Evolutionary conservation across 30 jellyfish, hydroid and myxozoan species (phyloP).

Genomic region (Aurelia coerulea): DNA sequence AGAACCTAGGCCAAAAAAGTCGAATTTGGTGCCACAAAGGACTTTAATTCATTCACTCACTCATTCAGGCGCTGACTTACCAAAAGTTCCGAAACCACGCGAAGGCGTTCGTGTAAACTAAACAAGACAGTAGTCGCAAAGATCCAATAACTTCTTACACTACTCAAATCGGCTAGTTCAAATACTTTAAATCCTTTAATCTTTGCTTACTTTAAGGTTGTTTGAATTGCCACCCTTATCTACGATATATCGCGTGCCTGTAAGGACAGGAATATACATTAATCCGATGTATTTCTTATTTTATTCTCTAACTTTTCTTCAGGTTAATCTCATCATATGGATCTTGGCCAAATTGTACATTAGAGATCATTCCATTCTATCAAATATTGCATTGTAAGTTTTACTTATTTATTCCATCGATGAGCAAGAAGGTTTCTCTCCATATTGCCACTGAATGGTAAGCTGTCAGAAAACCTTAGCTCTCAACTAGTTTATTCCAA

Average conservation of each 20-base stretch:
- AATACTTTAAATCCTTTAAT: slow-evolving; percentile 20
- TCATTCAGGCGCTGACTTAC: too few relatives aligned
- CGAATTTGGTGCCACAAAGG: too few relatives aligned
- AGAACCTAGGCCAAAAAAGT: too few relatives aligned
- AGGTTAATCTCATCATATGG: background rate
- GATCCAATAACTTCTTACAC: background rate
- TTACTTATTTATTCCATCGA: too few relatives aligned
- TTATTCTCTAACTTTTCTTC: background rate
- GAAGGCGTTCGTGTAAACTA: too few relatives aligned
- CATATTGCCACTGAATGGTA: background rate
- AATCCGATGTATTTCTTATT: slow-evolving; percentile 26
- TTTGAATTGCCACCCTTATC: slow-evolving; percentile 30
- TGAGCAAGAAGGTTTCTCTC: too few relatives aligned
- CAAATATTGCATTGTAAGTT: background rate
- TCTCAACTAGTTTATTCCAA: background rate
- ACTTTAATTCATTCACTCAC: too few relatives aligned
- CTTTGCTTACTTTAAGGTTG: slow-evolving; percentile 33
- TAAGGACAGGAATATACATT: slow-evolving; percentile 49
- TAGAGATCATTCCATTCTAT: background rate
- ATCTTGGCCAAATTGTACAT: background rate
- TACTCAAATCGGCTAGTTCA: slow-evolving; percentile 32
- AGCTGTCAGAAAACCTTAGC: too few relatives aligned
- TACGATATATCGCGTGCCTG: slow-evolving; percentile 68
- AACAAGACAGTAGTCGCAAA: background rate
- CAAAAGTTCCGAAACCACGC: too few relatives aligned